Evolutionary conservation across 2,113 vertebrate genomes (phyloP).

Genomic region (Propithecus coquereli): DNA sequence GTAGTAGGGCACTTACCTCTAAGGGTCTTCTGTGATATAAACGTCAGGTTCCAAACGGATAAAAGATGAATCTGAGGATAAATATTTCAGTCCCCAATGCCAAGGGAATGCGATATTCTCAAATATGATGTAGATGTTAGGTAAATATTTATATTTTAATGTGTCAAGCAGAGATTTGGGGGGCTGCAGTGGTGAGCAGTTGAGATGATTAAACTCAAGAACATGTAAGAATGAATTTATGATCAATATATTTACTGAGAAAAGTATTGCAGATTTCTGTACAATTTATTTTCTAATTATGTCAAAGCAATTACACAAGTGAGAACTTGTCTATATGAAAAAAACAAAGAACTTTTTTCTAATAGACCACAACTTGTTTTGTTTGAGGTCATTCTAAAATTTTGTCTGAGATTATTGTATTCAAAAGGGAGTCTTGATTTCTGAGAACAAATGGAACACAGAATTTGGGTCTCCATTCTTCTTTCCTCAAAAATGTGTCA

Average conservation of each 20-base stretch:
- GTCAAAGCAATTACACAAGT: background rate
- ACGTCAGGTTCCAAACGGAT: conserved; percentile 26
- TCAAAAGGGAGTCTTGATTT: background rate
- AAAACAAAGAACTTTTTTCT: background rate
- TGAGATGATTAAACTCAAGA: background rate
- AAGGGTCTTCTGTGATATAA: background rate
- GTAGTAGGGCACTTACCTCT: background rate
- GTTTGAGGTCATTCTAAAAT: background rate
- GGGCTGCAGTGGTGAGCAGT: background rate
- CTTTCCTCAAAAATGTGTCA: background rate
- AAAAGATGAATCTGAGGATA: conserved; percentile 34
- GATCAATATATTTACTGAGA: background rate
- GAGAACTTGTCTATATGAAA: background rate
- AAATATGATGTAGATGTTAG: background rate
- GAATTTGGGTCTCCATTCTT: background rate
- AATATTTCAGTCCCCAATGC: conserved; percentile 1
- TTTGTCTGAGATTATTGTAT: background rate
- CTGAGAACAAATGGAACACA: background rate
- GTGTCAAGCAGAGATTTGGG: background rate
- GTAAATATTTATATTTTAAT: background rate
- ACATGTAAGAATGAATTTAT: background rate
- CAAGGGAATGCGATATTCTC: background rate
- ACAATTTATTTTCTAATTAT: background rate
- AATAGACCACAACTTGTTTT: background rate
- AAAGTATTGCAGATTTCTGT: background rate